phyloP scores from a whole-genome alignment of 2,888 invertebrate species.

The Parnassius mnemosyne region DNA sequence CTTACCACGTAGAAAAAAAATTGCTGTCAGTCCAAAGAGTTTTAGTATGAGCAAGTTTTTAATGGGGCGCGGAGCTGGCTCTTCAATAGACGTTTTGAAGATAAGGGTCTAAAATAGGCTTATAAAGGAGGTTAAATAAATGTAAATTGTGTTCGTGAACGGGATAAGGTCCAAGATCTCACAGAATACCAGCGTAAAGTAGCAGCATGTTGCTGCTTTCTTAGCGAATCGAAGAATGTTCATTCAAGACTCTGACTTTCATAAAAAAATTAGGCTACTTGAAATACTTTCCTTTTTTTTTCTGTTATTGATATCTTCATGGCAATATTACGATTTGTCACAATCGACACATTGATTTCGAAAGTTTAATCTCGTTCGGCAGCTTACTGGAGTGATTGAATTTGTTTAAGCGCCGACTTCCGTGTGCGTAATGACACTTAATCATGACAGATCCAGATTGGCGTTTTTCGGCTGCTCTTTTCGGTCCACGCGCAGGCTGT shows the following conservation, averaged over 20 bases:
- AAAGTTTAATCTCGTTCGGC: neutral
- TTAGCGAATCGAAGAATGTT: neutral
- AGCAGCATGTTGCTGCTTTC: too few species aligned
- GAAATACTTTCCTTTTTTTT: neutral
- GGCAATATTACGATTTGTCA: neutral
- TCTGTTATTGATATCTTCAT: neutral
- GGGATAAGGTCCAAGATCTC: too few species aligned
- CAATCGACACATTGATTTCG: slow-evolving; percentile 3
- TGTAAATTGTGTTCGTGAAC: too few species aligned
- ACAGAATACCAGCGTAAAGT: too few species aligned
- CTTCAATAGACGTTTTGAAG: too few species aligned
- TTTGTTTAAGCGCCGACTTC: slow-evolving; percentile 8
- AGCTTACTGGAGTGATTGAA: slow-evolving; percentile 1
- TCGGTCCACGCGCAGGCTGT: slow-evolving; percentile 11
- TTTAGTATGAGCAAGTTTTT: too few species aligned
- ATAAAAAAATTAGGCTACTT: neutral
- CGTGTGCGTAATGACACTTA: slow-evolving; percentile 12
- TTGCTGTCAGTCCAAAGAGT: too few species aligned
- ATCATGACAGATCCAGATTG: slow-evolving; percentile 30
- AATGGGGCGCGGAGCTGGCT: too few species aligned
- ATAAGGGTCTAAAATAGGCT: too few species aligned
- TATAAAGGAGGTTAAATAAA: too few species aligned
- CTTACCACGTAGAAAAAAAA: too few species aligned
- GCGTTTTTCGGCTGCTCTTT: slow-evolving; percentile 6
- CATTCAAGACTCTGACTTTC: neutral